Percentiles rank a stretch among this genome's conserved stretches.
These are phyloP conservation scores for Ciconia maguari DNA, from an alignment of 2,113 vertebrate genomes.

Conservation along the genomic window DNA sequence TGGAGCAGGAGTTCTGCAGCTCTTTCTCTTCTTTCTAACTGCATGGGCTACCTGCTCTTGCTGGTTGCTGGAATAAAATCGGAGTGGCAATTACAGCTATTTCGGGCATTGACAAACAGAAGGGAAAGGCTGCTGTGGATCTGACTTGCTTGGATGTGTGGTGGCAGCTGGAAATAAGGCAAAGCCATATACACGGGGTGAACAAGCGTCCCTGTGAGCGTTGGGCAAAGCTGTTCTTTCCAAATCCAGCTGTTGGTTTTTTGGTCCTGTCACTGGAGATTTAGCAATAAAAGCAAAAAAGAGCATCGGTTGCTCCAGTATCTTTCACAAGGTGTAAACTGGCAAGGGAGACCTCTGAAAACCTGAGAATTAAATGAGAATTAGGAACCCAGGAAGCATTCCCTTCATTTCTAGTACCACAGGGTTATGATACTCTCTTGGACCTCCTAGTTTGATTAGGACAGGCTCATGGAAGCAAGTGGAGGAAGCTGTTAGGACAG, in stretches of 20 bases:
- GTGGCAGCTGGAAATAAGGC: neutral
- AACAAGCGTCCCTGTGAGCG: rapidly evolving
- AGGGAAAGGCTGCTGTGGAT: neutral
- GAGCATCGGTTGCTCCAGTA: neutral
- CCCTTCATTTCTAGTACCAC: neutral
- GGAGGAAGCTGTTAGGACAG: neutral
- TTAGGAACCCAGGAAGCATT: neutral
- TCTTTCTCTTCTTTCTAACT: neutral
- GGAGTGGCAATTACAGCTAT: too few species aligned
- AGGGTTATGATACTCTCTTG: neutral
- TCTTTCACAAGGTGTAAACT: neutral
- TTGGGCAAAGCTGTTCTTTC: neutral
- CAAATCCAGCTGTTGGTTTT: neutral
- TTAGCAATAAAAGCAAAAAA: neutral
- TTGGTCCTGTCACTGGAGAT: neutral
- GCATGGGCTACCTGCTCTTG: neutral
- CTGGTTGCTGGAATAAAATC: neutral
- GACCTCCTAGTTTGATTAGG: neutral
- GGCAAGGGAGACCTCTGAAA: neutral
- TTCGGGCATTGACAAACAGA: rapidly evolving
- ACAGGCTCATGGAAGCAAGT: neutral
- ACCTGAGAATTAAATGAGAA: neutral
- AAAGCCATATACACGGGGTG: rapidly evolving
- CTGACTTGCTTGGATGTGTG: neutral
- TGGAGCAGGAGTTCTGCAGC: neutral